These are phyloP conservation scores for Neuroterus valhalla DNA, from an alignment of 1,140 invertebrate genomes.

Conservation along the genomic window DNA sequence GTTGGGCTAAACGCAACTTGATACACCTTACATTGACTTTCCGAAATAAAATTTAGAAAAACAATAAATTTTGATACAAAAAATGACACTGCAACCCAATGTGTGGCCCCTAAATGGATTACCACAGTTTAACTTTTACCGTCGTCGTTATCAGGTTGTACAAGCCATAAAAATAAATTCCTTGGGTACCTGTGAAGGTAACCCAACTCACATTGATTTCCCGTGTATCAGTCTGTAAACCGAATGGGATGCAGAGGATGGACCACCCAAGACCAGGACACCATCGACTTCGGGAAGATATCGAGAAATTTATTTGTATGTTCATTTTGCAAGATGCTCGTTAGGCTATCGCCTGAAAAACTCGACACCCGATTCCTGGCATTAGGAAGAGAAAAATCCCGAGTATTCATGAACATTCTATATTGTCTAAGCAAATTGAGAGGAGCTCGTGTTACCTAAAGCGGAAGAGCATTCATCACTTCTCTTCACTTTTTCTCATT, in stretches of 20 bases:
- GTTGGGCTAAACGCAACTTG: too few species aligned
- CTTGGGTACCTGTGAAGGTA: constrained; percentile 4
- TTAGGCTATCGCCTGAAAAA: constrained; percentile 3
- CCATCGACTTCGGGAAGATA: constrained; percentile 5
- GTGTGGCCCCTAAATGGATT: not conserved
- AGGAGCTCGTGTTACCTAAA: constrained; percentile 17
- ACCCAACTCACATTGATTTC: not conserved
- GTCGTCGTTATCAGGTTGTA: constrained; percentile 4
- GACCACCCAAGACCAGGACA: constrained; percentile 12
- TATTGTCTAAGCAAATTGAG: constrained; percentile 13
- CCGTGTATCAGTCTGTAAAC: constrained; percentile 4
- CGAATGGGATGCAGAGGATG: constrained; percentile 8
- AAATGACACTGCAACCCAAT: too few species aligned
- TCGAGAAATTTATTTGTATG: constrained; percentile 20
- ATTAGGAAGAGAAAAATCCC: not conserved
- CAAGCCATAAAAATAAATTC: constrained; percentile 24
- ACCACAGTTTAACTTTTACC: constrained; percentile 16
- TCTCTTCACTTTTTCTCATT: too few species aligned
- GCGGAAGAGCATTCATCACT: not conserved
- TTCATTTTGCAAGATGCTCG: constrained; percentile 19
- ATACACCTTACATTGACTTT: too few species aligned
- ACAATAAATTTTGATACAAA: too few species aligned
- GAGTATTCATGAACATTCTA: constrained; percentile 25
- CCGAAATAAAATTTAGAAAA: too few species aligned
- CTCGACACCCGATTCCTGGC: constrained; percentile 18